Conservation (phyloP, 2,888 invertebrate genomes). For the Nomada flava region DNA sequence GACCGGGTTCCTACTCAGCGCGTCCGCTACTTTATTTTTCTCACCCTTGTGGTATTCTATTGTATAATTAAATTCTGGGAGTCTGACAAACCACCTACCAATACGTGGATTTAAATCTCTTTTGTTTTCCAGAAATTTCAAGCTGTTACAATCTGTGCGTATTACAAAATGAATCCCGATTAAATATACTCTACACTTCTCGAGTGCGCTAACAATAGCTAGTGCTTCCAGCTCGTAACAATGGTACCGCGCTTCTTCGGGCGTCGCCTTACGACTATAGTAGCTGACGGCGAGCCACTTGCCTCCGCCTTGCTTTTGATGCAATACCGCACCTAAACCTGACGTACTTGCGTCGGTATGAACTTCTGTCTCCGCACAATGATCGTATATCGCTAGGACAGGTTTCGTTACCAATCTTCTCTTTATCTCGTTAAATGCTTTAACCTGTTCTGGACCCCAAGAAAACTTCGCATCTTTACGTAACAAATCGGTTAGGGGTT, state of each 20-base stretch:
- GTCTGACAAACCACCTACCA: slow-evolving; percentile 9
- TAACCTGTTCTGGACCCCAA: background rate
- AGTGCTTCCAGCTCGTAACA: slow-evolving; percentile 27
- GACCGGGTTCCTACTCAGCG: background rate
- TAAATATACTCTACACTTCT: slow-evolving; percentile 19
- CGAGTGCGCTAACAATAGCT: background rate
- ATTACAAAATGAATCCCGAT: slow-evolving; percentile 8
- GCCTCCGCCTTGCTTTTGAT: background rate
- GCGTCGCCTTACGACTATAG: slow-evolving; percentile 9
- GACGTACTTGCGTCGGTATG: slow-evolving; percentile 18
- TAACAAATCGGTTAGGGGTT: slow-evolving; percentile 21
- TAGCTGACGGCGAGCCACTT: slow-evolving; percentile 8
- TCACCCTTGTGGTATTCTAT: background rate
- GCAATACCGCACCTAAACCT: slow-evolving; percentile 2
- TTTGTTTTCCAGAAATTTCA: background rate
- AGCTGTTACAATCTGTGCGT: background rate
- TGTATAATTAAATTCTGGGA: background rate
- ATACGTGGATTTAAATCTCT: slow-evolving; percentile 9
- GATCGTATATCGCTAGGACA: background rate
- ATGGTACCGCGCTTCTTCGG: background rate
- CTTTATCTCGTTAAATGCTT: background rate
- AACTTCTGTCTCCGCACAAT: slow-evolving; percentile 8
- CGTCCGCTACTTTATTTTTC: background rate
- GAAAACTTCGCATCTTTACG: background rate
- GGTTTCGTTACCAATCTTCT: background rate